These are phyloP conservation scores for Pollenia amentaria DNA, from an alignment of 2,888 invertebrate genomes.

Conservation along the genomic window DNA sequence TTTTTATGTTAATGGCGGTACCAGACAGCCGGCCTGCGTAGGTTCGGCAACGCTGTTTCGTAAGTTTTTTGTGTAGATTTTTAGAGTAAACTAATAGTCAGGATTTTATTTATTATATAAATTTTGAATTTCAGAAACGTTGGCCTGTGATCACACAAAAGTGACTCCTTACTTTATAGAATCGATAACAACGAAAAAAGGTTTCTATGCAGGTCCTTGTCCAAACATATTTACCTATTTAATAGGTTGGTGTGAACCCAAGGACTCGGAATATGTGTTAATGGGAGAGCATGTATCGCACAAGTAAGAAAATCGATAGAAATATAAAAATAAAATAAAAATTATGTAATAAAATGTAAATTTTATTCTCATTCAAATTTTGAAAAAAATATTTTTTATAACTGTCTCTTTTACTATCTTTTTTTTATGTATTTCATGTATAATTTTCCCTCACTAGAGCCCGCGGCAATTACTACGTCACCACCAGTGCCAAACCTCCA, in stretches of 20 bases:
- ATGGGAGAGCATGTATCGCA: constrained; percentile 94
- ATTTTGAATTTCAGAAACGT: constrained; percentile 87
- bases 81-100: background rate
- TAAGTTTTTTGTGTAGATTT: constrained; percentile 85
- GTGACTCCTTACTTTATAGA: constrained; percentile 96
- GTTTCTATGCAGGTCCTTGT: constrained; percentile 95
- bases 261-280: constrained; percentile 91
- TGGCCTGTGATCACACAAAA: constrained; percentile 95
- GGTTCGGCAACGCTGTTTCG: constrained; percentile 92
- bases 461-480: constrained; percentile 94
- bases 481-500: constrained; percentile 92
- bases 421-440: background rate
- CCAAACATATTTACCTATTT: constrained; percentile 92
- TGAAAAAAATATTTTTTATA: background rate
- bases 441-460: constrained; percentile 86
- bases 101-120: background rate
- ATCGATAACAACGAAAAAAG: constrained; percentile 91
- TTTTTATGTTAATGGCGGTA: constrained; percentile 94
- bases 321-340: background rate
- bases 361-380: background rate
- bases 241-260: constrained; percentile 93
- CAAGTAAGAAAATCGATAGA: constrained; percentile 87
- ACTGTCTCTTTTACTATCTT: no score
- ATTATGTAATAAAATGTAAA: background rate
- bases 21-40: constrained; percentile 94